Evolutionary conservation across 2,113 vertebrate species (phyloP), one percentile per base, ranked within the genome.

Genomic region (Aix galericulata): DNA sequence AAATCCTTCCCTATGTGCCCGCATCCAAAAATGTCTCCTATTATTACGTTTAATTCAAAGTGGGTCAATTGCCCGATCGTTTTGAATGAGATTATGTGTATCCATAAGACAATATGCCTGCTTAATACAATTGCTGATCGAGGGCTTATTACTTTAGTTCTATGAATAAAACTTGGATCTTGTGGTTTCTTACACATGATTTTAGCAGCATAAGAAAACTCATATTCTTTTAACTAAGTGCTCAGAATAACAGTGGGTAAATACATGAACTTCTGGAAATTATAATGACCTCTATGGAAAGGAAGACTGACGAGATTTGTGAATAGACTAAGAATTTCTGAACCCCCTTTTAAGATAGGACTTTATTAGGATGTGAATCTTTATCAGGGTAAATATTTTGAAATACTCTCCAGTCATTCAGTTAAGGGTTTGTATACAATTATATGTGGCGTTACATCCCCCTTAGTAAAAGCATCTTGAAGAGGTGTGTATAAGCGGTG

Each of bases 321-420:
- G 76, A 88, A 55, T 40, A 91, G 44, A 36, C 11, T 72, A 29
- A 88, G 32, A 55, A 86, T 64, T 63, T 67, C 31, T 90, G 76
- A 88, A 89, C 75, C 66, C 67, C 83, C 60, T 78, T 74, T 91
- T 60, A 78, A 62, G 22, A 46, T 67, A 29, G 67, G 46, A 11
- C 56, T 92, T 60, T 69, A 68, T 81, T 96, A 85, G 87, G 96
- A 77, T 82, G 23, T 83, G 59, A 89, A 46, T 80, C 69, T 91
- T 97, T 42, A 80, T 32, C 58, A 89, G 76, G 89, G 80, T 88
- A 95, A 81, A 93, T 91, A 71, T 93, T 93, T 93, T 86, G 25
- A 92, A 95, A 93, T 31, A 48, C 58, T 88, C 78, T 91, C 13
- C 18, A 73, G 71, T 88, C 94, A 81, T 20, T 87, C 38, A 96